Conservation (phyloP, 2,888 invertebrate species). For the Onchidella celtica region DNA sequence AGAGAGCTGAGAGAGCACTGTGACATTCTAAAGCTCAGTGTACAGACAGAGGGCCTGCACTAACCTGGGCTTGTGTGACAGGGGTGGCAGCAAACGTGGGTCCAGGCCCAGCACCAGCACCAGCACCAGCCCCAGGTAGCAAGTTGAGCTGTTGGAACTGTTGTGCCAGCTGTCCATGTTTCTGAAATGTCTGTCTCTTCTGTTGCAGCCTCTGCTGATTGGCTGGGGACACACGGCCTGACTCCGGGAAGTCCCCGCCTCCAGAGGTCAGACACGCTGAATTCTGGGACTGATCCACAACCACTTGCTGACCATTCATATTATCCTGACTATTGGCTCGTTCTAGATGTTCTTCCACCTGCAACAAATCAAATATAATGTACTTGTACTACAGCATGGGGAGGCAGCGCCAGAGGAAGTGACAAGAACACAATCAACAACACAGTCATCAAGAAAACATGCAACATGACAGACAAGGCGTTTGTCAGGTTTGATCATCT, state of each 20-base stretch:
- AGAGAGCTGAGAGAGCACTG: neutral
- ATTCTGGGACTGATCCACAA: neutral
- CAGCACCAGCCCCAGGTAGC: slow-evolving; percentile 13
- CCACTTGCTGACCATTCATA: neutral
- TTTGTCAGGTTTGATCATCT: too few species aligned
- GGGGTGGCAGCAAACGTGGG: too few species aligned
- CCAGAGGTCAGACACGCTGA: neutral
- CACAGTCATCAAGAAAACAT: too few species aligned
- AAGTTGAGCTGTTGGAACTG: slow-evolving; percentile 47
- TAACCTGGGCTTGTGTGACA: too few species aligned
- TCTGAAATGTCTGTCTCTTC: slow-evolving; percentile 90
- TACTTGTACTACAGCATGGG: too few species aligned
- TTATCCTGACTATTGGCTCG: slow-evolving; percentile 63
- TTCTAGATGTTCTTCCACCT: slow-evolving; percentile 76
- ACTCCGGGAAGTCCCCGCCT: neutral
- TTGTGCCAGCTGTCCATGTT: slow-evolving; percentile 81
- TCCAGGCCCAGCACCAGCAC: too few species aligned
- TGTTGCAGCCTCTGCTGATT: slow-evolving; percentile 83
- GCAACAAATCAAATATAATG: neutral
- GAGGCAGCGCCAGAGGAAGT: too few species aligned
- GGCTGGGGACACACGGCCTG: slow-evolving; percentile 9
- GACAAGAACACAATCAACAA: too few species aligned
- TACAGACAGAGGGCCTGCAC: too few species aligned
- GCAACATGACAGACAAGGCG: too few species aligned
- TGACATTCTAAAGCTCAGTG: too few species aligned